Conservation (phyloP, 2,113 vertebrate genomes). For the Mormyrus iriodes region DNA sequence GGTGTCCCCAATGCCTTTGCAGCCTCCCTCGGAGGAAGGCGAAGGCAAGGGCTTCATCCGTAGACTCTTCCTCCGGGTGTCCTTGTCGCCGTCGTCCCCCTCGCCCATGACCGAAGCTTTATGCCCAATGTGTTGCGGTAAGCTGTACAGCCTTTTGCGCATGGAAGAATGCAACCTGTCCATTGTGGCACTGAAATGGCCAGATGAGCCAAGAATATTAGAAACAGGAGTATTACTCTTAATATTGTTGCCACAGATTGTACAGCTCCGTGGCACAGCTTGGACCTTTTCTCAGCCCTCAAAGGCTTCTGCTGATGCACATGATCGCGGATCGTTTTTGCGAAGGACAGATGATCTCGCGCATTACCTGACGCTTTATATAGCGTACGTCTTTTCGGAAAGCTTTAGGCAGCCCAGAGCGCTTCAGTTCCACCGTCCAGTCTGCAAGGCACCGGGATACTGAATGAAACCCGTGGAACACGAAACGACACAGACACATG, state of each 20-base stretch:
- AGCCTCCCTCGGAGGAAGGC: conserved; percentile 61
- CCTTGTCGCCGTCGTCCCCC: conserved; percentile 73
- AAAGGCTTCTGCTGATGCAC: conserved; percentile 2
- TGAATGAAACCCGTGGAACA: conserved; percentile 30
- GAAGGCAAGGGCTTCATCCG: conserved; percentile 79
- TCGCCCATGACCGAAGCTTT: conserved; percentile 77
- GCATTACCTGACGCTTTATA: conserved; percentile 45
- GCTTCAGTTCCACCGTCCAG: conserved; percentile 37
- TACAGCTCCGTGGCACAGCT: background rate
- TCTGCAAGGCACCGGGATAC: conserved; percentile 32
- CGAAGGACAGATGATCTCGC: conserved; percentile 38
- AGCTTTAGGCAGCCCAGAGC: conserved; percentile 32
- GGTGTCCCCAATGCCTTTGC: conserved; percentile 56
- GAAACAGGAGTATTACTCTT: conserved; percentile 14
- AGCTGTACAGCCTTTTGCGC: conserved; percentile 94
- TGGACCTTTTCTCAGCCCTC: conserved; percentile 7
- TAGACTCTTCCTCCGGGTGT: conserved; percentile 85
- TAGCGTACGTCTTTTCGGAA: conserved; percentile 39
- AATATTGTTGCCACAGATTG: conserved; percentile 14
- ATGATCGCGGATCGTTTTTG: background rate
- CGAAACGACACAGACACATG: conserved; percentile 39
- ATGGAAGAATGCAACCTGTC: conserved; percentile 89
- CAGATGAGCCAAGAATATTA: background rate
- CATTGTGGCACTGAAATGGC: conserved; percentile 56
- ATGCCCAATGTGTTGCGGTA: conserved; percentile 87